A percentile compares a stretch with the other conserved stretches of the same genome.
phyloP scores from a whole-genome alignment of 2,113 vertebrate species.

The Tapirus terrestris region DNA sequence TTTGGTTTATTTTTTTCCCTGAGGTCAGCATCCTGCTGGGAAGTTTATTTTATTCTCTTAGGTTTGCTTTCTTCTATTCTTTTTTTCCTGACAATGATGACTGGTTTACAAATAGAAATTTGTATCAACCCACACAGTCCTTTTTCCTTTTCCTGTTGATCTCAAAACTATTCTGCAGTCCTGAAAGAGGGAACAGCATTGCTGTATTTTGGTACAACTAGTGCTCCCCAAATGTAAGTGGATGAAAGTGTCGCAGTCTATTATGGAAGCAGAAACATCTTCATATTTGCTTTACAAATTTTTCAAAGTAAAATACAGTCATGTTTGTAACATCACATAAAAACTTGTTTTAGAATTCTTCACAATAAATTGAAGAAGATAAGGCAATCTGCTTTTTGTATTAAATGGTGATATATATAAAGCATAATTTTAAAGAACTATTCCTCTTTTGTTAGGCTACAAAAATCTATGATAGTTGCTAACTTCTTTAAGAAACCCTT shows the following conservation, averaged over 20 bases:
- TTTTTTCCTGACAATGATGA: background rate
- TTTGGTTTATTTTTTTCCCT: background rate
- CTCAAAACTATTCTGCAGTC: constrained; percentile 43
- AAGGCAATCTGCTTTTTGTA: constrained; percentile 49
- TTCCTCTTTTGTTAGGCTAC: background rate
- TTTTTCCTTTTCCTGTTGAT: constrained; percentile 59
- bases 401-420: constrained; percentile 6
- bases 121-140: background rate
- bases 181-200: constrained; percentile 53
- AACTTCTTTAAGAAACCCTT: background rate
- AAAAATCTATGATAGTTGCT: background rate
- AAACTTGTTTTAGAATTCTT: constrained; percentile 60
- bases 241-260: constrained; percentile 43
- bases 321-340: constrained; percentile 30
- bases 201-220: constrained; percentile 36
- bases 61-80: background rate
- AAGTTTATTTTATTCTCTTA: constrained; percentile 40
- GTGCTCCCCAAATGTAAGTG: constrained; percentile 52
- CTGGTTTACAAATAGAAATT: constrained; percentile 62
- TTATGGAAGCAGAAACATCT: constrained; percentile 50
- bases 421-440: constrained; percentile 34
- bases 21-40: background rate
- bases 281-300: constrained; percentile 58
- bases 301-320: constrained; percentile 47
- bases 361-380: constrained; percentile 63